These are phyloP conservation scores for Latrodectus hesperus DNA, from an alignment of 2,888 invertebrate species.

Conservation along the genomic window DNA sequence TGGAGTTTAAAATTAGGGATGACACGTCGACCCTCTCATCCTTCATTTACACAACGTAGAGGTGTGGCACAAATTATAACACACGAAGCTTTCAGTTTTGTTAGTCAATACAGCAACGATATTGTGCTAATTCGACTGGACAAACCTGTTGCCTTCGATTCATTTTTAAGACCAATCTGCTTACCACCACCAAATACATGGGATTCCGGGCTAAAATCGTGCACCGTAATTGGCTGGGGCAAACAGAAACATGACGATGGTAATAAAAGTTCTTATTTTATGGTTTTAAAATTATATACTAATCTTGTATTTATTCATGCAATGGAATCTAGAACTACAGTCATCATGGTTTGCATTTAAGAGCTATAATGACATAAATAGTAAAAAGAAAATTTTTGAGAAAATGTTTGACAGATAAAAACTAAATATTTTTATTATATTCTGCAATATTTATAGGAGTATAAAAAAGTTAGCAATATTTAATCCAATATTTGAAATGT, in stretches of 20 bases:
- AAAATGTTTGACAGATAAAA: too few species aligned
- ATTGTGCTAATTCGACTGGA: conserved; percentile 71
- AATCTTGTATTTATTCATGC: too few species aligned
- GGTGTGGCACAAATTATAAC: conserved; percentile 69
- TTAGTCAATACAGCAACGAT: conserved; percentile 70
- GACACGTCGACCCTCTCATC: conserved; percentile 71
- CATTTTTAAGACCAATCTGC: conserved; percentile 71
- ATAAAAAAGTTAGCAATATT: too few species aligned
- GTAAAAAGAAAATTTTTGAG: too few species aligned
- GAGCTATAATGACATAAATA: too few species aligned
- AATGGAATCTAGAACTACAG: too few species aligned
- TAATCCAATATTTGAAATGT: too few species aligned
- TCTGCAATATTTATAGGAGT: too few species aligned
- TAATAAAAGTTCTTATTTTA: conserved; percentile 7
- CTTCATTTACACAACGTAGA: conserved; percentile 69
- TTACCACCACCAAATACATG: conserved; percentile 67
- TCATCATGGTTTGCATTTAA: too few species aligned
- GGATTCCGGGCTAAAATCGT: conserved; percentile 75
- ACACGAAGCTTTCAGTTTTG: conserved; percentile 70
- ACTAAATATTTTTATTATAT: too few species aligned
- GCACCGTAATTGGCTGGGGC: conserved; percentile 72
- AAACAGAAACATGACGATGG: conserved; percentile 71
- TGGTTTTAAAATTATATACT: too few species aligned
- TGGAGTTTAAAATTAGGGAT: conserved; percentile 71
- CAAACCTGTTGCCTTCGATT: conserved; percentile 70